Percentiles rank a stretch among this genome's conserved stretches.
Evolutionary conservation across 1,140 invertebrate species (phyloP).

Genomic region (Maniola jurtina): DNA sequence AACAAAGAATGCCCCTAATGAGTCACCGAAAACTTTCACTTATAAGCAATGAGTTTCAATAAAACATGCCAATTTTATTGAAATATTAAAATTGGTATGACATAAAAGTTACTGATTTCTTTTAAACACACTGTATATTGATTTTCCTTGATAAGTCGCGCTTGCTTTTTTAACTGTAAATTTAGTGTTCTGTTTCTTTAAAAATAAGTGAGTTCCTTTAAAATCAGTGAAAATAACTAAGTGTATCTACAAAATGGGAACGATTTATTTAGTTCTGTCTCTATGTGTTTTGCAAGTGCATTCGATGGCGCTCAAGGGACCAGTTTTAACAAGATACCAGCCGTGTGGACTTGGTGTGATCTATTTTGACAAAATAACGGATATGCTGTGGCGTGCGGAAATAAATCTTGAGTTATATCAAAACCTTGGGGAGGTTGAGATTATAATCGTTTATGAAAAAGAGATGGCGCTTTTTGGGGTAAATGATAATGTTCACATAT

Average conservation of each 20-base stretch:
- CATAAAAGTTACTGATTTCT: not conserved
- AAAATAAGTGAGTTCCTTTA: not conserved
- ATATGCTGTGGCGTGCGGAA: slow-evolving; percentile 50
- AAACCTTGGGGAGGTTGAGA: slow-evolving; percentile 40
- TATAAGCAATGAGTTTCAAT: slow-evolving; percentile 41
- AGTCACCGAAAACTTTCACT: slow-evolving; percentile 53
- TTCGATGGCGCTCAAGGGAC: slow-evolving; percentile 56
- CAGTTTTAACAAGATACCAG: slow-evolving; percentile 53
- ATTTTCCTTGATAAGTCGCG: not conserved
- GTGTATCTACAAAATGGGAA: slow-evolving; percentile 18
- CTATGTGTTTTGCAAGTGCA: slow-evolving; percentile 38
- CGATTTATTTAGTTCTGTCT: slow-evolving; percentile 31
- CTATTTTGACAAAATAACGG: slow-evolving; percentile 58
- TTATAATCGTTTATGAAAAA: slow-evolving; percentile 51
- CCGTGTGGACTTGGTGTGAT: slow-evolving; percentile 61
- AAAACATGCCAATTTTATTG: slow-evolving; percentile 13
- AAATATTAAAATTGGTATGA: not conserved
- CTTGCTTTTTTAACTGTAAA: not conserved
- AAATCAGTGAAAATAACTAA: not conserved
- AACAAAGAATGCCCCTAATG: slow-evolving; percentile 33
- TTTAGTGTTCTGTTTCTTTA: not conserved
- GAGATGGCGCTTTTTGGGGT: slow-evolving; percentile 51
- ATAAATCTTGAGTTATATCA: slow-evolving; percentile 52
- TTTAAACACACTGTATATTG: slow-evolving; percentile 26
- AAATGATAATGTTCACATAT: slow-evolving; percentile 32